These are phyloP conservation scores for Mohoua ochrocephala DNA, from an alignment of 2,113 vertebrate species.

Conservation along the genomic window DNA sequence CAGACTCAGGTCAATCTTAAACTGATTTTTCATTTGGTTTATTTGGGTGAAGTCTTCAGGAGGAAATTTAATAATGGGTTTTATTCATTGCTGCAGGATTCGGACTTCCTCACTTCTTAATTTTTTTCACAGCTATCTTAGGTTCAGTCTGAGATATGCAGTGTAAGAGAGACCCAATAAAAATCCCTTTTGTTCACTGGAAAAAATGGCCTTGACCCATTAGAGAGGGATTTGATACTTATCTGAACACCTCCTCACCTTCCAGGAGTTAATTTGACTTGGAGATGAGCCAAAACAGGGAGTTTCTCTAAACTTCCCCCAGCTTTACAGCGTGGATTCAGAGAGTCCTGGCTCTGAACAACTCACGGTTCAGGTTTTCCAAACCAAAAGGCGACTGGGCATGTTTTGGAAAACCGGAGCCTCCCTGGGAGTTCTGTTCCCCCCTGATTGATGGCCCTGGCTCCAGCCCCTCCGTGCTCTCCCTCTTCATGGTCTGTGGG, in stretches of 20 bases:
- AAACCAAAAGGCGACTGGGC: neutral
- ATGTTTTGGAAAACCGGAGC: neutral
- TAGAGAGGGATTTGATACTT: neutral
- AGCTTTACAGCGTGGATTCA: neutral
- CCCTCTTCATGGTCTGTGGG: neutral
- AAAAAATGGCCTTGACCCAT: neutral
- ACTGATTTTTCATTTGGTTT: neutral
- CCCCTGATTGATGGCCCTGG: neutral
- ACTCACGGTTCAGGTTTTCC: neutral
- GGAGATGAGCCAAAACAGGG: neutral
- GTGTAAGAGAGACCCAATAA: neutral
- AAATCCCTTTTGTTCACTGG: neutral
- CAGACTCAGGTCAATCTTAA: neutral
- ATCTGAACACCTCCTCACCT: constrained; percentile 17
- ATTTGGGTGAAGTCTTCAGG: neutral
- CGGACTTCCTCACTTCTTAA: neutral
- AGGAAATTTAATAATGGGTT: neutral
- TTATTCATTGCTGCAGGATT: neutral
- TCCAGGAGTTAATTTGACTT: constrained; percentile 10
- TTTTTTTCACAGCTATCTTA: neutral
- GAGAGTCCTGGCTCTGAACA: neutral
- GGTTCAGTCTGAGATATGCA: neutral
- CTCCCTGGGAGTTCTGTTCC: neutral
- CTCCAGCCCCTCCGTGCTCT: neutral
- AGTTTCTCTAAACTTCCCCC: neutral